Percentiles rank a stretch among this genome's conserved stretches.
These are phyloP conservation scores for Zaprionus vittiger DNA, from an alignment of 1,140 invertebrate genomes.

Conservation along the genomic window DNA sequence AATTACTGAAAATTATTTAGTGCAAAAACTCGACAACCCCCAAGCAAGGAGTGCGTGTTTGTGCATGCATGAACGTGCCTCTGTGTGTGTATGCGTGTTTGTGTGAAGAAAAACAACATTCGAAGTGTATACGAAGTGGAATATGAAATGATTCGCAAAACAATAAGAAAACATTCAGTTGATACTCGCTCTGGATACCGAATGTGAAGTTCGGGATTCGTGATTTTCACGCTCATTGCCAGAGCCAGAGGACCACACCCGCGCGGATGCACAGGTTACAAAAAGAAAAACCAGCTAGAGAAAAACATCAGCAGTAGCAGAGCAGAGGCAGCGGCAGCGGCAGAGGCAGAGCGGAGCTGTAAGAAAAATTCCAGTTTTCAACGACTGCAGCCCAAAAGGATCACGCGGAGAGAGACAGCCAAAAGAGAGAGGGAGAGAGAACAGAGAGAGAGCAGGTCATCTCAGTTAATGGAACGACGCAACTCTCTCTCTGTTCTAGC, in stretches of 20 bases:
- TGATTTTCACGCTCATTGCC: slow-evolving; percentile 36
- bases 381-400: slow-evolving; percentile 47
- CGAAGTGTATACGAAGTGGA: slow-evolving; percentile 24
- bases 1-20: slow-evolving; percentile 12
- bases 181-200: not conserved
- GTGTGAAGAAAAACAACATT: slow-evolving; percentile 26
- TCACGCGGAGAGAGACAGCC: slow-evolving; percentile 37
- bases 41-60: not conserved
- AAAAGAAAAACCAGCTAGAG: slow-evolving; percentile 48
- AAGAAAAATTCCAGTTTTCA: slow-evolving; percentile 53
- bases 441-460: slow-evolving; percentile 30
- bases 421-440: slow-evolving; percentile 15
- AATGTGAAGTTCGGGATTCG: slow-evolving; percentile 32
- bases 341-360: slow-evolving; percentile 18
- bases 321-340: slow-evolving; percentile 6
- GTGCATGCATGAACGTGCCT: not conserved
- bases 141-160: slow-evolving; percentile 20
- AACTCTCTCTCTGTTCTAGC: slow-evolving; percentile 28
- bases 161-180: slow-evolving; percentile 15
- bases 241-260: slow-evolving; percentile 48
- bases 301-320: slow-evolving; percentile 31
- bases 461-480: slow-evolving; percentile 20
- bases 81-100: slow-evolving; percentile 7
- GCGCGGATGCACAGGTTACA: slow-evolving; percentile 50
- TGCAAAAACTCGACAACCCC: slow-evolving; percentile 10